phyloP scores from a whole-genome alignment of 2,113 vertebrate genomes.

The Columba livia region DNA sequence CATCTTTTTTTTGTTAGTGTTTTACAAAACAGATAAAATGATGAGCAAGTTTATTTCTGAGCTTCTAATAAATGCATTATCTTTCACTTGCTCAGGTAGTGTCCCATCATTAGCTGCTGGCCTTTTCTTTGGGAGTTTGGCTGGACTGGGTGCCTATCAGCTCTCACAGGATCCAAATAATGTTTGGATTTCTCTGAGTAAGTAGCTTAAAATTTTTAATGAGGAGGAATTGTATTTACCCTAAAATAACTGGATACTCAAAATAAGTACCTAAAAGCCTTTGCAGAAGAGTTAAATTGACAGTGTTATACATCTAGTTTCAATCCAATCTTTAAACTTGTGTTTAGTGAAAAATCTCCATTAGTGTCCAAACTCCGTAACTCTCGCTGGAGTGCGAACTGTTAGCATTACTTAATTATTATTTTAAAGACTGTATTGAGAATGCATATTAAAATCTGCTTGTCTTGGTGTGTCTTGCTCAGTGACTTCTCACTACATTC shows the following conservation, averaged over 20 bases:
- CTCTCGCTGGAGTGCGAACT: background rate
- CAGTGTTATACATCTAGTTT: background rate
- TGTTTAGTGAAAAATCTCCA: background rate
- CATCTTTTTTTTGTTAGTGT: background rate
- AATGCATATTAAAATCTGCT: background rate
- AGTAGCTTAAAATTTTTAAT: conserved; percentile 18
- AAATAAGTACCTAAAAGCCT: background rate
- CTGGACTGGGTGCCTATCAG: conserved; percentile 93
- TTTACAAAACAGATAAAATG: background rate
- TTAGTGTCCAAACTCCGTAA: background rate
- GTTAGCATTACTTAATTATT: background rate
- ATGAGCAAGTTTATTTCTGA: background rate
- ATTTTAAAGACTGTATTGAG: background rate
- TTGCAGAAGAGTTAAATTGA: background rate
- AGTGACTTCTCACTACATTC: background rate
- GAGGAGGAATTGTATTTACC: background rate
- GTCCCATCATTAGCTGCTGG: conserved; percentile 92
- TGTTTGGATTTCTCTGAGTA: conserved; percentile 92
- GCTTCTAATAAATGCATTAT: background rate
- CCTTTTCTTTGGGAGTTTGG: conserved; percentile 89
- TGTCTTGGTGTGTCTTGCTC: background rate
- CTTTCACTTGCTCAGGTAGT: conserved; percentile 77
- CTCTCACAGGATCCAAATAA: conserved; percentile 88
- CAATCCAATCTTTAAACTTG: background rate
- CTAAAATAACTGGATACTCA: background rate